Base-by-base conservation (phyloP, 2,888 invertebrate species). In the Aphodius granarius region DNA sequence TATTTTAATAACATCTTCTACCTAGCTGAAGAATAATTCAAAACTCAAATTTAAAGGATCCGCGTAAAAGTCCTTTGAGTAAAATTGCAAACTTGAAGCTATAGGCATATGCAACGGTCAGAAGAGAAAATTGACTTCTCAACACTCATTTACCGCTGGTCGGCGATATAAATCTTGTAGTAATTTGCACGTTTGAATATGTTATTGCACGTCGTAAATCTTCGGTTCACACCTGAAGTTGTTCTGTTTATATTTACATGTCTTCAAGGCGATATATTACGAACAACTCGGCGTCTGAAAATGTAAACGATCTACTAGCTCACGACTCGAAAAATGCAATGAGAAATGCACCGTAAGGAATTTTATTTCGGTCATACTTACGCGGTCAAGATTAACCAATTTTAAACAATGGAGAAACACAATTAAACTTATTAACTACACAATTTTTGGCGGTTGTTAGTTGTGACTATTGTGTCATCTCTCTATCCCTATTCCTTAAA, bases 221-320 rank as follows among this genome's bases (percentile, higher is more conserved):
- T 75, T 72, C 65, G 20, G 72, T 75, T 75, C 63, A 23, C 73
- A 77, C 77, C 77, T 72, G 64, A 74, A 77, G 74, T 72, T 75
- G 75, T 77, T 77, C 74, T 77, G 77, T 77, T 77, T 77, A 75
- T 77, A 77, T 77, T 77, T 74, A 77, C 77, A 77, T 76, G 74
- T 77, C 74, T 77, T 77, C 77, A 73, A 75, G 74, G 70, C 73
- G 9, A 21, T 68, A 18, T 68, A 68, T 68, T 18, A 21, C 19
- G 20, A n/a, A 21, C 68, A 13, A 0, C 16, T 68, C 66, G 20
- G 65, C 63, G 63, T 65, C 3, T 65, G 16, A 65, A 65, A 18
- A 16, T 19, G 19, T 65, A 18, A 65, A 4, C 65, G 65, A 68
- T 19, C 22, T 68, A 68, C 22, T 68, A 18, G 19, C 6, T 65